Evolutionary conservation across 2,888 invertebrate species (phyloP), one percentile per base, ranked within the genome.

Genomic region (Deilephila elpenor): DNA sequence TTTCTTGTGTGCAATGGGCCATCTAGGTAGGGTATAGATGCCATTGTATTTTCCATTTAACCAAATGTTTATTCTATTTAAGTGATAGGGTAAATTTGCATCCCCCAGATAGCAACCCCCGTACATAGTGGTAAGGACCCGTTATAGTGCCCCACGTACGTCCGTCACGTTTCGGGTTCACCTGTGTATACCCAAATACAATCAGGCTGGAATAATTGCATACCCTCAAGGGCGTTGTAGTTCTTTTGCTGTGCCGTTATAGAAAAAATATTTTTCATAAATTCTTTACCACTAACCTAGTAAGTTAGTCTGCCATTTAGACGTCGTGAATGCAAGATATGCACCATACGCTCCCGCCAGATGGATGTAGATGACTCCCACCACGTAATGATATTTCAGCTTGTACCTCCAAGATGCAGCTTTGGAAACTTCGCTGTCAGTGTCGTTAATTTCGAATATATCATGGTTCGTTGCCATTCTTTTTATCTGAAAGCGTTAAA

Each of bases 231-330:
- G 25, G 25, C 1, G 25, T 25, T 25, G 25, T 25, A 25, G 25
- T 25, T 25, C 25, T 1, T 25, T 25, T 25, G 25, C 25, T 1
- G 25, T 0, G 25, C 25, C 25, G 25, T 0, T 25, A 25, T 25
- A 25, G 25, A 25, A 25, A 25, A 1, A 17, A 53, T 53, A 3
- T 53, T 53, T 53, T 53, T 8, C 19, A 19, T 19, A 1, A 56
- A 19, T 56, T 56, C 5, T 19, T 11, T 44, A 20, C 20, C 11
- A 44, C 72, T 75, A 32, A 75, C 75, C 71, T 51, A 71, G 74
- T 17, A 71, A 17, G 14, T 72, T 64, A 14, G 75, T 74, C 0
- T 53, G 32, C 74, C 71, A 74, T 59, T 72, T 60, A n/a, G 75
- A 73, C 11, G 34, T 7, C 8, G 71, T 71, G 3, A 32, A 53